Conservation (phyloP, 2,797 vertebrate species). For the Setipinna tenuifilis region DNA sequence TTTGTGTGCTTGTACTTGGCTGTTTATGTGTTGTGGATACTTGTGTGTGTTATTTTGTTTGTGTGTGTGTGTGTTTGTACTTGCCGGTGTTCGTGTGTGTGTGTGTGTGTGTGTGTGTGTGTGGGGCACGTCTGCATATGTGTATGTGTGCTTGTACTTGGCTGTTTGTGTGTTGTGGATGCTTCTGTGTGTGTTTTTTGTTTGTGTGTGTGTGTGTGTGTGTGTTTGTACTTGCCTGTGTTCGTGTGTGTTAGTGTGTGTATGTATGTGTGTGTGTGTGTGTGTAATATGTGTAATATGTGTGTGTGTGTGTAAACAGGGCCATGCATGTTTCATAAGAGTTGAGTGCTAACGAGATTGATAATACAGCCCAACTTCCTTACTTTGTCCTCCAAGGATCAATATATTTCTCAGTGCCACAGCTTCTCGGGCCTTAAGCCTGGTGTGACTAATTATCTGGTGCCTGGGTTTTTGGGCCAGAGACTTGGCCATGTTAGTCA, state of each 20-base stretch:
- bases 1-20: neutral
- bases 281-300: neutral
- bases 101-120: too few species aligned
- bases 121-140: too few species aligned
- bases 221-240: neutral
- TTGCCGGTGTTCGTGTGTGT: too few species aligned
- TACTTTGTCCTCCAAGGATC: constrained; percentile 66
- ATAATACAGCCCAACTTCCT: constrained; percentile 72
- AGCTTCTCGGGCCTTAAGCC: constrained; percentile 70
- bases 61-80: too few species aligned
- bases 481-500: constrained; percentile 64
- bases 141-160: too few species aligned
- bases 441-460: constrained; percentile 78
- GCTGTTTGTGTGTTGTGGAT: constrained; percentile 31
- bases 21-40: neutral
- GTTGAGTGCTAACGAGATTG: constrained; percentile 74
- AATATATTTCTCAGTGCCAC: constrained; percentile 78
- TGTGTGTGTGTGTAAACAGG: constrained; percentile 26
- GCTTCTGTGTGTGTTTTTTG: constrained; percentile 42
- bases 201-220: neutral
- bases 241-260: neutral
- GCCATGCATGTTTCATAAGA: constrained; percentile 66
- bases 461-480: constrained; percentile 69
- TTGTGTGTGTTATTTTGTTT: too few species aligned
- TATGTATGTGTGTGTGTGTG: constrained; percentile 41